Percentiles rank a stretch among this genome's conserved stretches.
Conservation (phyloP, 2,113 vertebrate genomes). For the Corythornis madagascariensis region DNA sequence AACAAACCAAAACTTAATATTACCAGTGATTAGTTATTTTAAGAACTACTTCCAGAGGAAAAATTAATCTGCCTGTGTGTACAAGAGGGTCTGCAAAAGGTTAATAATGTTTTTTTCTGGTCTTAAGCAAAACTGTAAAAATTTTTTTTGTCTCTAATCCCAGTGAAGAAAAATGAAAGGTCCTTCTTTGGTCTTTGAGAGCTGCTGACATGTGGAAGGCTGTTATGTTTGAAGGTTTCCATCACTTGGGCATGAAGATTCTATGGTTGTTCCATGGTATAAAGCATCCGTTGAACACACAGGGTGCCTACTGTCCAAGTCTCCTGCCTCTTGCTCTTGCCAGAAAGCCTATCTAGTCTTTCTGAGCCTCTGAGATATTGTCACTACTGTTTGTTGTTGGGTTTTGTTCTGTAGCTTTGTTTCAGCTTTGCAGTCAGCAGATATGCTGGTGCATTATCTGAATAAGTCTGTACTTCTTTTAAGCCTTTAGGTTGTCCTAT, state of each 20-base stretch:
- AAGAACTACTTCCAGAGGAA: background rate
- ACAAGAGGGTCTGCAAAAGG: background rate
- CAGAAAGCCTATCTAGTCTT: background rate
- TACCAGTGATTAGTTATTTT: background rate
- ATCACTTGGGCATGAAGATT: background rate
- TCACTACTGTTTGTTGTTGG: background rate
- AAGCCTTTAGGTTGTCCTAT: background rate
- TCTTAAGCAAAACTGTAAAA: conserved; percentile 24
- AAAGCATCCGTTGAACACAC: background rate
- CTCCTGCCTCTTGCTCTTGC: background rate
- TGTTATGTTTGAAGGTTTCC: background rate
- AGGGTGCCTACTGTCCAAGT: background rate
- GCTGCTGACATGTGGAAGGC: background rate
- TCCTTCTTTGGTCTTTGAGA: background rate
- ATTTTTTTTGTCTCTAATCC: background rate
- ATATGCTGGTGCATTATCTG: background rate
- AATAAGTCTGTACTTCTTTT: background rate
- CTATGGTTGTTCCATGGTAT: background rate
- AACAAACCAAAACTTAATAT: background rate
- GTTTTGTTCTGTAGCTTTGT: background rate
- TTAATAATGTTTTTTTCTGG: conserved; percentile 34
- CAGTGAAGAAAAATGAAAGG: background rate
- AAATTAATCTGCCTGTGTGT: background rate
- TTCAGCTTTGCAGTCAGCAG: background rate
- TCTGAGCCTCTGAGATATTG: background rate